Evolutionary conservation across 2,113 vertebrate genomes (phyloP).

Genomic region (Ursus arctos): DNA sequence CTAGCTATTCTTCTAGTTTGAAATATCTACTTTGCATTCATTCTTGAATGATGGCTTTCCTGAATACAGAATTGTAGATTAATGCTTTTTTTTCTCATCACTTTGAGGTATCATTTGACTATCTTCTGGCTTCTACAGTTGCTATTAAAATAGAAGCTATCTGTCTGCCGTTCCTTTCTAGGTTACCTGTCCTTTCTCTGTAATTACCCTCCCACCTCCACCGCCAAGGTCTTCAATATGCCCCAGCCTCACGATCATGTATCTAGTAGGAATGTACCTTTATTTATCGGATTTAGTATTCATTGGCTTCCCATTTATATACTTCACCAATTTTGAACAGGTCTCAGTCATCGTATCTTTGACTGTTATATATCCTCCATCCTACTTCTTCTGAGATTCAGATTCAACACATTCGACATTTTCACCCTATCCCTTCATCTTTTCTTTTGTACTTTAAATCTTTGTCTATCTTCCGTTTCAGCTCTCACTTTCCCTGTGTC

Average conservation of each 20-base stretch:
- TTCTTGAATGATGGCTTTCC: slow-evolving; percentile 13
- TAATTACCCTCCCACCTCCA: background rate
- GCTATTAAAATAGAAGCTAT: background rate
- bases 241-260: background rate
- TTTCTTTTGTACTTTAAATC: background rate
- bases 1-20: slow-evolving; percentile 1
- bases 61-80: background rate
- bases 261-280: background rate
- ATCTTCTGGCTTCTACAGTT: slow-evolving; percentile 7
- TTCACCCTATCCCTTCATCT: background rate
- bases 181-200: background rate
- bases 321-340: background rate
- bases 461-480: background rate
- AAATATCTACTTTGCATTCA: background rate
- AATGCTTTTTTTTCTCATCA: background rate
- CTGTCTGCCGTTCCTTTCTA: background rate
- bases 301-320: background rate
- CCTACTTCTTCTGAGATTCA: background rate
- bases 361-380: background rate
- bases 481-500: background rate
- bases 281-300: background rate
- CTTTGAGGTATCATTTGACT: background rate
- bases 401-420: background rate
- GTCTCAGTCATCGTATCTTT: background rate
- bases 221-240: background rate